phyloP scores from a whole-genome alignment of 2,888 invertebrate genomes.

The Melitaea athalia region DNA sequence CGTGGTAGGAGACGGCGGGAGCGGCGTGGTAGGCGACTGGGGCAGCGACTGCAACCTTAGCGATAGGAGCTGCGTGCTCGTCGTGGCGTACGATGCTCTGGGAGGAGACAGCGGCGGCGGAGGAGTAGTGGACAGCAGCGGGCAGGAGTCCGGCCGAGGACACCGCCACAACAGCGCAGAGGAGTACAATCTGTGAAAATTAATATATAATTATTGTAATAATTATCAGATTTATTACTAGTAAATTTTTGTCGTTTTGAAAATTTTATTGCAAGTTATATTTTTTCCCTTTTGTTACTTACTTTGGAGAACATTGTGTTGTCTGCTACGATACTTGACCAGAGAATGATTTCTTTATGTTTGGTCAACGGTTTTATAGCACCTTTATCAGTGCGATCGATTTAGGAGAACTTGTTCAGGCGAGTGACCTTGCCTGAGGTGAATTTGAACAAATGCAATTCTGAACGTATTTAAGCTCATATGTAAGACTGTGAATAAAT shows the following conservation, averaged over 20 bases:
- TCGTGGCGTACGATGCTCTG: slow-evolving; percentile 62
- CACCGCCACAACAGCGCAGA: slow-evolving; percentile 52
- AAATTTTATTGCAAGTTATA: too few species aligned
- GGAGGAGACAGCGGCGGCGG: slow-evolving; percentile 56
- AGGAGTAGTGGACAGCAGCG: slow-evolving; percentile 61
- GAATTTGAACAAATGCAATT: slow-evolving; percentile 33
- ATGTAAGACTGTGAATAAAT: too few species aligned
- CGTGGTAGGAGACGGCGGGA: slow-evolving; percentile 47
- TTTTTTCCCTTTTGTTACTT: slow-evolving; percentile 11
- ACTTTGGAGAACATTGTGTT: slow-evolving; percentile 64
- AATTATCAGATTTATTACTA: too few species aligned
- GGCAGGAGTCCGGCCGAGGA: slow-evolving; percentile 51
- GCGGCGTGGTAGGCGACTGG: slow-evolving; percentile 58
- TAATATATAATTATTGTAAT: too few species aligned
- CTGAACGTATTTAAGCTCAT: background rate
- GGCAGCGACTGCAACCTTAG: slow-evolving; percentile 47
- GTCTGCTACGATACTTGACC: slow-evolving; percentile 47
- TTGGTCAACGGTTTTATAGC: slow-evolving; percentile 20
- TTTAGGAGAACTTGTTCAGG: slow-evolving; percentile 32
- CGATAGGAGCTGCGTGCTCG: slow-evolving; percentile 43
- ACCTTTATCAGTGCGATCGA: slow-evolving; percentile 25
- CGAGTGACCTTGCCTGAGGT: slow-evolving; percentile 36
- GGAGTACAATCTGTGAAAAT: slow-evolving; percentile 43
- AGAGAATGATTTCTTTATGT: slow-evolving; percentile 45
- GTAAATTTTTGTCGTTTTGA: too few species aligned